Evolutionary conservation across 1,140 invertebrate genomes (phyloP).

Genomic region (Dinoponera quadriceps): DNA sequence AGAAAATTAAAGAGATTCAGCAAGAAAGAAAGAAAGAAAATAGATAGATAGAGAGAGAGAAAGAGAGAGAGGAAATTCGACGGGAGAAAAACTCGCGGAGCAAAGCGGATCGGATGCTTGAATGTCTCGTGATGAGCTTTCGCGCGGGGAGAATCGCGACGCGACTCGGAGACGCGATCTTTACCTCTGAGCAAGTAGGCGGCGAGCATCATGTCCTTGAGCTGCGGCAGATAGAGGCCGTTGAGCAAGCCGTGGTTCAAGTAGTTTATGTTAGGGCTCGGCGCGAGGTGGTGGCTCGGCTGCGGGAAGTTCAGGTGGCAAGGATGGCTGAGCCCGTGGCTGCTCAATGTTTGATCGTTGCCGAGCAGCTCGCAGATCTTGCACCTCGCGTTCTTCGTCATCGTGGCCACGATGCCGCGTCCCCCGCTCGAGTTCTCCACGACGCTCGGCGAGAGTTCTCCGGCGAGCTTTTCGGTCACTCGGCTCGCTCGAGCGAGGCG

Average conservation of each 20-base stretch:
- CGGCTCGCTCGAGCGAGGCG: neutral
- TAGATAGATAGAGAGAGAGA: constrained; percentile 27
- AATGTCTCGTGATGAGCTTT: neutral
- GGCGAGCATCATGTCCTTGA: constrained; percentile 87
- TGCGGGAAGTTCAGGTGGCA: constrained; percentile 81
- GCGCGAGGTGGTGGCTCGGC: constrained; percentile 77
- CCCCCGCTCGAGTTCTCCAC: neutral
- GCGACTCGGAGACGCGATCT: constrained; percentile 30
- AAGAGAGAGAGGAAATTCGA: neutral
- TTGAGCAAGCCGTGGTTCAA: constrained; percentile 80
- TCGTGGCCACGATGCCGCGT: constrained; percentile 38
- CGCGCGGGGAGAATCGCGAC: neutral
- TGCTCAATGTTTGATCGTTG: constrained; percentile 80
- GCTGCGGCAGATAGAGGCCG: constrained; percentile 84
- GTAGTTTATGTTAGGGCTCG: constrained; percentile 81
- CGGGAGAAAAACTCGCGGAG: no score
- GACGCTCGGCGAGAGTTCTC: neutral
- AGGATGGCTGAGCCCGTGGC: constrained; percentile 82
- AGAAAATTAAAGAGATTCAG: no score
- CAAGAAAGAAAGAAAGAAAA: neutral
- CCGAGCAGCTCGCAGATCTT: constrained; percentile 85
- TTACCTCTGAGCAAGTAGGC: constrained; percentile 87
- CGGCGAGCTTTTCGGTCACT: constrained; percentile 28
- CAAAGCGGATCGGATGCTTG: no score
- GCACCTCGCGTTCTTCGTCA: constrained; percentile 84